Conservation (phyloP, 1,140 invertebrate genomes). For the Argopecten irradians region DNA sequence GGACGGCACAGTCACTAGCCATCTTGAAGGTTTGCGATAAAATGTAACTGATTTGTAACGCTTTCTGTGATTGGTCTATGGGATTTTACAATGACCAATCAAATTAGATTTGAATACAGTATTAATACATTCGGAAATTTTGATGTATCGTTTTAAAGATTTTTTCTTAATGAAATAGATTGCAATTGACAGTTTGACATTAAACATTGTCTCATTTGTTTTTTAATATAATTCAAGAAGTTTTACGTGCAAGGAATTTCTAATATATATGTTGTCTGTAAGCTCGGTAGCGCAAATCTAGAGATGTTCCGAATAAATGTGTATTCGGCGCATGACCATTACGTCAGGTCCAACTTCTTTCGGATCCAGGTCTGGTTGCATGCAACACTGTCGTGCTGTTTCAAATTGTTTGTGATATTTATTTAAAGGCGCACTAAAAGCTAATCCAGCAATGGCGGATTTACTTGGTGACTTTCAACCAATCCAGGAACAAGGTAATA, state of each 20-base stretch:
- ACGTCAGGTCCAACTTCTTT: constrained; percentile 24
- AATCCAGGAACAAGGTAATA: not conserved
- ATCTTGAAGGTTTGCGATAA: not conserved
- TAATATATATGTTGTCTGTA: not conserved
- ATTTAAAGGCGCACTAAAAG: not conserved
- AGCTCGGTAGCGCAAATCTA: not conserved
- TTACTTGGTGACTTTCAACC: constrained; percentile 18
- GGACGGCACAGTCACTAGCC: not conserved
- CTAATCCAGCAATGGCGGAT: constrained; percentile 27
- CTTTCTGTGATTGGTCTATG: not conserved
- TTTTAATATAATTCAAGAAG: too few relatives aligned
- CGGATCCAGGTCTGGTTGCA: constrained; percentile 13
- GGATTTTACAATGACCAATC: not conserved
- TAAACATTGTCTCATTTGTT: not conserved
- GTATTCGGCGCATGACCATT: constrained; percentile 41
- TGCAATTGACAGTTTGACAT: not conserved
- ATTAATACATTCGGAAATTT: not conserved
- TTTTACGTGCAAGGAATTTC: too few relatives aligned
- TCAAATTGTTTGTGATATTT: not conserved
- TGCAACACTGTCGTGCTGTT: not conserved
- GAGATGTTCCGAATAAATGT: constrained; percentile 28
- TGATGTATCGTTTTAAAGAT: not conserved
- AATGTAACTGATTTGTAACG: not conserved
- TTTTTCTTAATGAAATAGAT: not conserved
- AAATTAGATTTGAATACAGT: not conserved